Evolutionary conservation across 2,888 invertebrate species (phyloP), one percentile per base, ranked within the genome.

Genomic region (Vannuccia rotundouncinata): DNA sequence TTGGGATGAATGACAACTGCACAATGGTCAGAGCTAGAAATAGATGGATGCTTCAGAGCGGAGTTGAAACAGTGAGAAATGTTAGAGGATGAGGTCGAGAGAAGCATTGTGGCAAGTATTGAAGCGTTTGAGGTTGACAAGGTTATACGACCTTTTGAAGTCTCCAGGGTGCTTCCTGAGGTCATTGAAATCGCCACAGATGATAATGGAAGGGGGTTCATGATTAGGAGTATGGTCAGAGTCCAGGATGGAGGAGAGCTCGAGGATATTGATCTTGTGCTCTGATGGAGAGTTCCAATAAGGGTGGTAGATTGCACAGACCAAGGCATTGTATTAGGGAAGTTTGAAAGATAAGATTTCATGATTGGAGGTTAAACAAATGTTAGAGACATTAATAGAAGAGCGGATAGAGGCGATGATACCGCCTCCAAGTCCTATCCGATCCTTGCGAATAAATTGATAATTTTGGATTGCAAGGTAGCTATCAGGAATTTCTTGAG

Each of bases 401-500:
- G 66, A 66, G 66, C 66, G 66, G 66, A 66, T 66, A 66, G 13
- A 66, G 66, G 66, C 66, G 66, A 66, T 66, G 66, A 66, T 66
- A 66, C 66, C 66, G 66, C 66, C 66, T 66, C 66, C 66, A 27
- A 66, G 66, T 22, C 66, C 66, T 66, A 66, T 66, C 66, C 66
- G 66, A 66, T 66, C 66, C 66, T 66, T 66, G 66, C 66, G 66
- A 66, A 66, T 66, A 66, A 66, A n/a, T 66, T 66, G 66, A 66
- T 66, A 66, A 66, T 66, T 66, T 66, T 66, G 66, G 66, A 66
- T 66, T 66, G 66, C 66, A 17, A 66, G 66, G 66, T 66, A 66
- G 66, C 66, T 66, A 22, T 66, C 66, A 27, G 66, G 66, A 66
- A 66, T 66, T 66, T 66, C 66, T 66, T 66, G 66, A 66, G 66